Base-by-base conservation (phyloP, 2,797 vertebrate species). In the Percopsis omiscomaycus region DNA sequence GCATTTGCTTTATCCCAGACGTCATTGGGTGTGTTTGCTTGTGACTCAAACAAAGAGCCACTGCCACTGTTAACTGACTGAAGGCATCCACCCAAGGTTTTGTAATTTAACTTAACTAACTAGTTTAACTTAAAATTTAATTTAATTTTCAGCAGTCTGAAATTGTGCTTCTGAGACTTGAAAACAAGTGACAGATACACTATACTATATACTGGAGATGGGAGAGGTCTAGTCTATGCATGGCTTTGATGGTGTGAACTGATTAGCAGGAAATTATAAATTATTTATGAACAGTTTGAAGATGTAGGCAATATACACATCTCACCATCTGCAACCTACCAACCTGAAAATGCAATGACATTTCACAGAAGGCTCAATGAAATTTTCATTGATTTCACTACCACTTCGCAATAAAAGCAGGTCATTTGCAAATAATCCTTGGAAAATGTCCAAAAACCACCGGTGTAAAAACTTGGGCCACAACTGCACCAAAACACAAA, bases 341-440 rank as follows among this genome's bases (percentile, higher is more conserved):
- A 65, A 82, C 56, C 58, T 61, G 16, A 9, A 73, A 85, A 66
- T 84, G 13, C 80, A 84, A 52, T 80, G 79, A 75, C 63, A 37
- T 74, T 69, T 57, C 64, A 61, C 27, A 47, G 47, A 28, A 3
- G 15, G 44, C 61, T 73, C 49, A 53, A 49, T 59, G 52, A 55
- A 78, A 71, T 29, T 44, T 22, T 12, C 55, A 22, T 64, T 16
- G 44, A 32, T 60, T 32, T 66, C 51, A 55, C 9, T 4, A 3
- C 50, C 48, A 28, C 55, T 28, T n/a, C 29, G 59, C 59, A 70
- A 45, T 29, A 46, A 4, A 14, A 30, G 45, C 37, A 58, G 62
- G 61, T 56, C 1, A 68, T 78, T 83, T 74, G 65, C 63, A 67
- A 57, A 47, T 42, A 4, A 16, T 64, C 13, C 1, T 44, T 47